A percentile compares a stretch with the other conserved stretches of the same genome.
Conservation (phyloP, 2,888 invertebrate species). For the Aporophyla lueneburgensis region DNA sequence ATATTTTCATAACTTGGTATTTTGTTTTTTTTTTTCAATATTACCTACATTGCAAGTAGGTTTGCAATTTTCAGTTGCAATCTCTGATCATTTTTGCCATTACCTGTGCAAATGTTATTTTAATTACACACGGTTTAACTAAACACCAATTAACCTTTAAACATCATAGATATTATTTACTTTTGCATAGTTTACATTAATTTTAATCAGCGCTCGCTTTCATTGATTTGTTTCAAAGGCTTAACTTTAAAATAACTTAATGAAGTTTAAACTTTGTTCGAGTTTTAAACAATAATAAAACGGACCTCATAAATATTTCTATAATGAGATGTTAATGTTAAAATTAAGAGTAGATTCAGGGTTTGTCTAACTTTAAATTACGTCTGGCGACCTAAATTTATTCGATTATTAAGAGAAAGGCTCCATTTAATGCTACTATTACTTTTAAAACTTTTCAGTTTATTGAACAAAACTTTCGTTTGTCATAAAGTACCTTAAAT, state of each 20-base stretch:
- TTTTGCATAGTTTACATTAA: neutral
- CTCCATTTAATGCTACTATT: neutral
- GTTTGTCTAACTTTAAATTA: conserved; percentile 7
- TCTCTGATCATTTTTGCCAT: neutral
- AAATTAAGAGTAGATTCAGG: neutral
- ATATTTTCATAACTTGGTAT: neutral
- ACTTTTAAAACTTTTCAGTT: neutral
- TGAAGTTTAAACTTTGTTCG: conserved; percentile 25
- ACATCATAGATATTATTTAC: conserved; percentile 3
- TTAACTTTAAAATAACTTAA: conserved; percentile 21
- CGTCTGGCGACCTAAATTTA: neutral
- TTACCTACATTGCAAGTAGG: too few species aligned
- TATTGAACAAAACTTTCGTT: neutral
- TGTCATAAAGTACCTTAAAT: neutral
- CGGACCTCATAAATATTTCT: conserved; percentile 10
- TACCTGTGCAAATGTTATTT: neutral
- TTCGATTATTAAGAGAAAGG: neutral
- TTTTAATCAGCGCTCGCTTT: conserved; percentile 12
- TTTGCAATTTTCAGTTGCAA: neutral
- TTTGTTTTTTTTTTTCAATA: neutral
- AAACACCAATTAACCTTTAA: neutral
- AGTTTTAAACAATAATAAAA: conserved; percentile 17
- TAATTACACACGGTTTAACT: neutral
- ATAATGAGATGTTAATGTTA: neutral
- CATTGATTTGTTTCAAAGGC: neutral